Evolutionary conservation across 2,888 invertebrate genomes (phyloP), one percentile per base, ranked within the genome.

Genomic region (Ichneumon xanthorius): DNA sequence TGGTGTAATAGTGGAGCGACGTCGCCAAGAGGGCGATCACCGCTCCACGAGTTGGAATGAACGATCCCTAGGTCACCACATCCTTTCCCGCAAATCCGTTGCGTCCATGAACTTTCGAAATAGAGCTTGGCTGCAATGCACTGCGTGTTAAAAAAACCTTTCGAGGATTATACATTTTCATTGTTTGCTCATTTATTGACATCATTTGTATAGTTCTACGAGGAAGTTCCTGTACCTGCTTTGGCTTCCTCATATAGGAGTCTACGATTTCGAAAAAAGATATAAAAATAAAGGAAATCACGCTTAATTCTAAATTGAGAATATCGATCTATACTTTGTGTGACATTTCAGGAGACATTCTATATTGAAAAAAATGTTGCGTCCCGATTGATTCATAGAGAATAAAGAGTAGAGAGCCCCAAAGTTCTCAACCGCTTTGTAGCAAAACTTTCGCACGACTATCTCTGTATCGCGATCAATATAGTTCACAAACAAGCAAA

Each of bases 1-100:
- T 45, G 33, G 48, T 67, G 58, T 71, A 70, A 50, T 70, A 63
- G 50, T 50, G 26, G 53, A 61, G 61, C 73, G 30, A 53, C 73
- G 55, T 63, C 48, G 63, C 48, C 30, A 48, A 63, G 75, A 75
- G n/a, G 48, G 33, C 45, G n/a, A 75, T 48, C 30, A 19, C 61
- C 63, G 48, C 26, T 61, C n/a, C 5, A 63, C 61, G 75, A 58
- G 26, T n/a, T 9, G 61, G 48, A 30, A 75, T 48, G 63, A 48
- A 63, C 63, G n/a, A 63, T 63, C 61, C 19, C 5, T 11, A 30
- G 48, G 75, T 75, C 61, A 48, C 48, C 48, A 30, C 73, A 50
- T 75, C 63, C 33, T 48, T 61, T 30, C 9, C 45, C 45, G 30
- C 19, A 63, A 63, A 75, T 63, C 45, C 63, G 61, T 48, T n/a